Conservation (phyloP, 2,888 invertebrate species). For the Melanostoma scalare region DNA sequence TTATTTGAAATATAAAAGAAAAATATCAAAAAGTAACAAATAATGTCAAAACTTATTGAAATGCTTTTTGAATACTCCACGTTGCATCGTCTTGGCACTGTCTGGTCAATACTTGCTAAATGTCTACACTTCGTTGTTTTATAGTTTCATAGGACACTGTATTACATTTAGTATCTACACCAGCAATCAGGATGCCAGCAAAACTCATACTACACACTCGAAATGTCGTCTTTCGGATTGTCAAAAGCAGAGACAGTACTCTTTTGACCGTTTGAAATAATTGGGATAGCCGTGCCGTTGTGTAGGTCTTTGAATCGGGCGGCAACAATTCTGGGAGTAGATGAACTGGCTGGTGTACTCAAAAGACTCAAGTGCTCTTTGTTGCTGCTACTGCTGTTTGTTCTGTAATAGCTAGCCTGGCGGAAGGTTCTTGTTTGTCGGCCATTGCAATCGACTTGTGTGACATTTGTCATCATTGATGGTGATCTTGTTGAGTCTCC, state of each 20-base stretch:
- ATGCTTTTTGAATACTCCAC: neutral
- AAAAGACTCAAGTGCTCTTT: conserved; percentile 78
- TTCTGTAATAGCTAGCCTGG: conserved; percentile 79
- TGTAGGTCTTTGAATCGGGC: conserved; percentile 38
- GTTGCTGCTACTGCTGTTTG: conserved; percentile 75
- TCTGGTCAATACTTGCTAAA: conserved; percentile 23
- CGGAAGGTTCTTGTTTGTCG: conserved; percentile 79
- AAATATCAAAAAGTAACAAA: no score
- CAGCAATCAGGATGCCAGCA: conserved; percentile 68
- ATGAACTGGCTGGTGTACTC: conserved; percentile 49
- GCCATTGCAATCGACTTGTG: conserved; percentile 79
- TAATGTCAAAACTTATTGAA: neutral
- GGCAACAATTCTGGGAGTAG: conserved; percentile 43
- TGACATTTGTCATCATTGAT: conserved; percentile 81
- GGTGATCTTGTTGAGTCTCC: conserved; percentile 81
- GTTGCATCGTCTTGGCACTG: conserved; percentile 3
- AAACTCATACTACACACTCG: conserved; percentile 73
- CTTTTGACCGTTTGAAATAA: conserved; percentile 49
- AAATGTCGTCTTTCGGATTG: conserved; percentile 61
- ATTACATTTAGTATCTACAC: conserved; percentile 45
- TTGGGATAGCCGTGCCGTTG: conserved; percentile 40
- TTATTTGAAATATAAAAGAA: conserved; percentile 4
- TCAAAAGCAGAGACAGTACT: conserved; percentile 44
- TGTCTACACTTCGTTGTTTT: conserved; percentile 32
- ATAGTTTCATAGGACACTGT: conserved; percentile 26